These are phyloP conservation scores for Bombyx mori DNA, from an alignment of 1,140 invertebrate species.

Conservation along the genomic window DNA sequence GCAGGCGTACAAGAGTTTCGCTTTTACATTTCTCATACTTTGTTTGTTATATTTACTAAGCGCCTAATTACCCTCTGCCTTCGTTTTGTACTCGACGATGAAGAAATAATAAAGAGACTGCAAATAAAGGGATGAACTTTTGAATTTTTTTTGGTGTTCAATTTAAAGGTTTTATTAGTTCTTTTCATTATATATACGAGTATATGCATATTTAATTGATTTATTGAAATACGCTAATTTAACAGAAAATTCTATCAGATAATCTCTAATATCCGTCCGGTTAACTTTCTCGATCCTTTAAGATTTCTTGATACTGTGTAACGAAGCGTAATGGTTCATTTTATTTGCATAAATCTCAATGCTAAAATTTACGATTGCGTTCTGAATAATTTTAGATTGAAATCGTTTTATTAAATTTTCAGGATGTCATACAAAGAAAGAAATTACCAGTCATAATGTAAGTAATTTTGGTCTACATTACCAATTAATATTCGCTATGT, in stretches of 20 bases:
- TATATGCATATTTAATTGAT: no score
- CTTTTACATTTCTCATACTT: constrained; percentile 17
- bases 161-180: no score
- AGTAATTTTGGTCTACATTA: no score
- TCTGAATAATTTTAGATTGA: constrained; percentile 41
- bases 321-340: constrained; percentile 55
- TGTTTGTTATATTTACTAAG: constrained; percentile 27
- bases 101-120: constrained; percentile 25
- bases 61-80: constrained; percentile 27
- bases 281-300: constrained; percentile 41
- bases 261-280: constrained; percentile 19
- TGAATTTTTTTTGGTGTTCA: no score
- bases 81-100: constrained; percentile 20
- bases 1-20: constrained; percentile 12
- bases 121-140: constrained; percentile 19
- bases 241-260: no score
- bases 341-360: constrained; percentile 64
- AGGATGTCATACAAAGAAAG: no score
- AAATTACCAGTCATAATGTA: no score
- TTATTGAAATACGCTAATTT: no score
- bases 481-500: no score
- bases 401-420: constrained; percentile 9
- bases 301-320: constrained; percentile 44
- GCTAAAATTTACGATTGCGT: constrained; percentile 38
- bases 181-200: no score